A percentile compares a stretch with the other conserved stretches of the same genome.
These are phyloP conservation scores for Hymenopus coronatus DNA, from an alignment of 2,888 invertebrate genomes.

Conservation along the genomic window DNA sequence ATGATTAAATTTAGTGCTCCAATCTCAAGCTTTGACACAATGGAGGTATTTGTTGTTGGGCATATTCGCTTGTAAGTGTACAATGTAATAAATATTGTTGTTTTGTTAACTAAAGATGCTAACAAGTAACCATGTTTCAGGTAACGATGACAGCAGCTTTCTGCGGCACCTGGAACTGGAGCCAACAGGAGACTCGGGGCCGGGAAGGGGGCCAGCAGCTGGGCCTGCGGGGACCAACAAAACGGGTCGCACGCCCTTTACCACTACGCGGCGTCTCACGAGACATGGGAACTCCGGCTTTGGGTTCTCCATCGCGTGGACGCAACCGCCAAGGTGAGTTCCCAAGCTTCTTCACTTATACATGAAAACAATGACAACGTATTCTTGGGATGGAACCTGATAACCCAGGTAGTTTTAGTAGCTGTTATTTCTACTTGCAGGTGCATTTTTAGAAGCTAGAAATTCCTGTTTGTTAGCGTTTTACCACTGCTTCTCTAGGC, in stretches of 20 bases:
- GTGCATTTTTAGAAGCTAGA: too few species aligned
- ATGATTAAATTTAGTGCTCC: too few species aligned
- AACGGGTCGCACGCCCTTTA: conserved; percentile 78
- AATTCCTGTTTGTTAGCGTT: too few species aligned
- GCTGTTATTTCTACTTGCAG: too few species aligned
- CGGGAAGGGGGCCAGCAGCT: conserved; percentile 46
- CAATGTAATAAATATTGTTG: too few species aligned
- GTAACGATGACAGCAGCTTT: conserved; percentile 42
- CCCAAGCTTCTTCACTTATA: not conserved
- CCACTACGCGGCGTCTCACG: conserved; percentile 65
- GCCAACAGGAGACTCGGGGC: conserved; percentile 65
- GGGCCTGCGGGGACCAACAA: conserved; percentile 49
- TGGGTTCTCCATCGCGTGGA: conserved; percentile 88
- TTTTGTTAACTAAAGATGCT: not conserved
- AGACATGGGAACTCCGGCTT: conserved; percentile 58
- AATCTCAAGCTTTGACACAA: too few species aligned
- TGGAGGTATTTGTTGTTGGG: too few species aligned
- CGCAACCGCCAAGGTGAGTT: conserved; percentile 66
- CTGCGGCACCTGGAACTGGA: conserved; percentile 74
- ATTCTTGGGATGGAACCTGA: too few species aligned
- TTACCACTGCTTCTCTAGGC: too few species aligned
- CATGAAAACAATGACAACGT: not conserved
- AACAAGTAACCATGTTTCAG: not conserved
- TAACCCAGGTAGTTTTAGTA: too few species aligned
- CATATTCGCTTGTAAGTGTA: too few species aligned